Base-by-base conservation (phyloP, 2,888 invertebrate genomes). In the Hypomecis punctinalis region DNA sequence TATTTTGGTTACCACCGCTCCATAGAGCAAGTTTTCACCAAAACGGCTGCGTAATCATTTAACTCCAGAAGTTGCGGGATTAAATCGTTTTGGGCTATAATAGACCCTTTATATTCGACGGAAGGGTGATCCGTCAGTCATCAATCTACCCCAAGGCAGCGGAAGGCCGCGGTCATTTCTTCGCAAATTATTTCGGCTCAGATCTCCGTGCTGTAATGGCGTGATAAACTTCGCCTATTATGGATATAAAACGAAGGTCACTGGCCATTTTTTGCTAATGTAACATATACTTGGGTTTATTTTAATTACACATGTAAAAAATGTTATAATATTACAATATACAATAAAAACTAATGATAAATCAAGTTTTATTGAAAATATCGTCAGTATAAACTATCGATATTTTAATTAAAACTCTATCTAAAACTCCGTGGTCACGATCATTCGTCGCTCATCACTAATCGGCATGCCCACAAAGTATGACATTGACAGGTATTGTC, bases 111-210 rank as follows among this genome's bases (percentile, higher is more conserved):
- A 72, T 68, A 69, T 72, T 76, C 67, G 47, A 55, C 40, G 57
- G 66, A 71, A 69, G 72, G 76, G 74, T 69, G 72, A 76, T 74
- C 76, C 70, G 74, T 74, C 66, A 69, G 67, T 53, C 77, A 79
- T 79, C 76, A 73, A 78, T 79, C 80, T 76, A 67, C 13, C 59
- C 55, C 59, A 37, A 36, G 47, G 51, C 59, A 49, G 46, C 60
- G 59, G 70, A 62, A 60, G 72, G 68, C 43, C 42, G 64, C 67
- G 71, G 68, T 70, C 63, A 69, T 63, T 67, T 63, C 63, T 66
- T 59, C 57, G 55, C 71, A 77, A 76, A 75, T 73, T 79, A 72
- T 72, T 68, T 66, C 69, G 69, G 69, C 68, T 48, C 46, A 48
- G 48, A 70, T 66, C 68, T 33, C 51, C 55, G 48, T 9, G 63